Percentiles rank a stretch among this genome's conserved stretches.
phyloP scores from a whole-genome alignment of 2,888 invertebrate genomes.

The Amphimallon solstitiale region DNA sequence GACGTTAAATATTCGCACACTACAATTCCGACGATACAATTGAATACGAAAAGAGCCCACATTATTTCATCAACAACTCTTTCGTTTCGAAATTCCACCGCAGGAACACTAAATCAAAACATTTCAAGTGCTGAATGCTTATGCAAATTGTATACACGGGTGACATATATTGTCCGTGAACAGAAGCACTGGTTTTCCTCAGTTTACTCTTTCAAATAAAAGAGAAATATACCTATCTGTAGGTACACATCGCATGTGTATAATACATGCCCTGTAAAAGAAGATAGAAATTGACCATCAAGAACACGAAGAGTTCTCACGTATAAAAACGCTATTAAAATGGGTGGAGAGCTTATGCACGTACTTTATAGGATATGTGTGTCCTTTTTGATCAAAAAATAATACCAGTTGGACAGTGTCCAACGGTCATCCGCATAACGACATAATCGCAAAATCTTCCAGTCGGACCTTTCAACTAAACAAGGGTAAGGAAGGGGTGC shows the following conservation, averaged over 20 bases:
- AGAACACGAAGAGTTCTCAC: slow-evolving; percentile 60
- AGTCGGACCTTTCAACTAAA: not conserved
- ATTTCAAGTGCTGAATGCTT: slow-evolving; percentile 60
- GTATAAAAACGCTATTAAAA: slow-evolving; percentile 41
- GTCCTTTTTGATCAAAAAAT: slow-evolving; percentile 27
- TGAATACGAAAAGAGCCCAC: slow-evolving; percentile 13
- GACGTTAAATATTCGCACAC: slow-evolving; percentile 29
- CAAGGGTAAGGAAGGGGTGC: not conserved
- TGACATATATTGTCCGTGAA: slow-evolving; percentile 13
- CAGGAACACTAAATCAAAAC: slow-evolving; percentile 59
- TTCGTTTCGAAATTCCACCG: slow-evolving; percentile 13
- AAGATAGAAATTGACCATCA: slow-evolving; percentile 50
- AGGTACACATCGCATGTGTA: slow-evolving; percentile 4
- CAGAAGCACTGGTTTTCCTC: slow-evolving; percentile 21
- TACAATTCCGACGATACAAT: no score
- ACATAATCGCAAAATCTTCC: slow-evolving; percentile 59
- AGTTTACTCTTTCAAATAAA: slow-evolving; percentile 9
- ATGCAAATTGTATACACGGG: slow-evolving; percentile 58
- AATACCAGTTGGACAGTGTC: slow-evolving; percentile 37
- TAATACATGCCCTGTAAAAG: slow-evolving; percentile 31
- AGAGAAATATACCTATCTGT: slow-evolving; percentile 1
- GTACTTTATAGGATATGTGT: slow-evolving; percentile 1
- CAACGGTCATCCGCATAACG: slow-evolving; percentile 64
- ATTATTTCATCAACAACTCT: slow-evolving; percentile 32
- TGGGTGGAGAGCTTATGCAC: slow-evolving; percentile 9